phyloP scores from a whole-genome alignment of 2,113 vertebrate genomes.

The Ranitomeya variabilis region DNA sequence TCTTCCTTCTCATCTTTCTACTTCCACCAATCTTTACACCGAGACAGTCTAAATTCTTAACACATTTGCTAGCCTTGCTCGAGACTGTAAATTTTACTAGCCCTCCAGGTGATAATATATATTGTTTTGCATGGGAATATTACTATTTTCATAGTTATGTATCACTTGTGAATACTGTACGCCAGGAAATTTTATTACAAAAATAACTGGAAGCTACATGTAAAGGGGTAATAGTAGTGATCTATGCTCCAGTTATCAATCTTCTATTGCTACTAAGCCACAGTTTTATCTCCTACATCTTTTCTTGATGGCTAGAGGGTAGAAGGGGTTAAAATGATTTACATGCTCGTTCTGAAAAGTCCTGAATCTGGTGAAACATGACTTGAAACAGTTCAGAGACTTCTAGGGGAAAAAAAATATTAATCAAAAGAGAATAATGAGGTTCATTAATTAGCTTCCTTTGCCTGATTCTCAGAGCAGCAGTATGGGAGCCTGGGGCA shows the following conservation, averaged over 20 bases:
- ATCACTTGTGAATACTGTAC: background rate
- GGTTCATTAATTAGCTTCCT: conserved; percentile 57
- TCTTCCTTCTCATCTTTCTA: background rate
- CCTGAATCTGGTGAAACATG: conserved; percentile 37
- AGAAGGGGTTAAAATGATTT: conserved; percentile 46
- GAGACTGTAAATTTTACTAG: background rate
- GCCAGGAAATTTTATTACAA: background rate
- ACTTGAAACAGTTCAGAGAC: conserved; percentile 50
- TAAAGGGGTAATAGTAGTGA: background rate
- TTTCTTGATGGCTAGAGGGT: background rate
- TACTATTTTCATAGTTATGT: conserved; percentile 2
- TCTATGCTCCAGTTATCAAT: background rate
- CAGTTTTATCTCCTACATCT: background rate
- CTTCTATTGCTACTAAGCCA: background rate
- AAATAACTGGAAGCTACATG: background rate
- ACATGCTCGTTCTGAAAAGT: conserved; percentile 21
- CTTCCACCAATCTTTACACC: background rate
- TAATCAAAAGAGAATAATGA: conserved; percentile 59
- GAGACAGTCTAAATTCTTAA: background rate
- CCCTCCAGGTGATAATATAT: background rate
- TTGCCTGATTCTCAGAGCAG: conserved; percentile 41
- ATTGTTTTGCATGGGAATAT: background rate
- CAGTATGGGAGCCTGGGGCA: conserved; percentile 51
- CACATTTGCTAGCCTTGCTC: background rate
- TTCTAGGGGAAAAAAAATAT: conserved; percentile 48